Evolutionary conservation across 2,797 vertebrate species (phyloP).

Genomic region (Eremophila alpestris): DNA sequence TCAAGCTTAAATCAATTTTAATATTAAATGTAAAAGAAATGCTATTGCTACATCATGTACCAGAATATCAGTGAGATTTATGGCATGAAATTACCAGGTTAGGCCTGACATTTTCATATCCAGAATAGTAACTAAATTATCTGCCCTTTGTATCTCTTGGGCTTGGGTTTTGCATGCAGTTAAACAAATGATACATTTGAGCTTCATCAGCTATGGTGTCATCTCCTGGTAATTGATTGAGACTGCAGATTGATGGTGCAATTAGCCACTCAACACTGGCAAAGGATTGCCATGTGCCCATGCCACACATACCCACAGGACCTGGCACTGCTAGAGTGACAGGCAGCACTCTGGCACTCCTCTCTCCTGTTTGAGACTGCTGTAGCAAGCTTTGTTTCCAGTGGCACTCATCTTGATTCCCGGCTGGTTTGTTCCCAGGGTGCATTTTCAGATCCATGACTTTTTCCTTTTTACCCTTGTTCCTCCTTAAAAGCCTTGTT

Average conservation of each 20-base stretch:
- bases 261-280: not conserved
- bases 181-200: slow-evolving; percentile 1
- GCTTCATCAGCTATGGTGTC: not conserved
- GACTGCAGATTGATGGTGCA: not conserved
- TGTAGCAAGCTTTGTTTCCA: not conserved
- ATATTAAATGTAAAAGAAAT: slow-evolving; percentile 20
- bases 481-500: not conserved
- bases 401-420: not conserved
- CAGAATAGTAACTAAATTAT: not conserved
- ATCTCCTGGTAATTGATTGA: not conserved
- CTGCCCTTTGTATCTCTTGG: not conserved
- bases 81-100: not conserved
- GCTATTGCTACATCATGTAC: not conserved
- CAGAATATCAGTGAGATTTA: slow-evolving; percentile 8
- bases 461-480: not conserved
- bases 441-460: not conserved
- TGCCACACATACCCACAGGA: not conserved
- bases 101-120: not conserved
- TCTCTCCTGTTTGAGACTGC: not conserved
- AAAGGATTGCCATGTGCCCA: not conserved
- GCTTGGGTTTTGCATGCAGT: not conserved
- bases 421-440: not conserved
- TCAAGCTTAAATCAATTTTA: slow-evolving; percentile 3
- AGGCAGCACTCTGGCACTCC: not conserved
- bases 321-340: not conserved